A percentile compares a stretch with the other conserved stretches of the same genome.
phyloP scores from a whole-genome alignment of 2,888 invertebrate species.

The Nowickia ferox region DNA sequence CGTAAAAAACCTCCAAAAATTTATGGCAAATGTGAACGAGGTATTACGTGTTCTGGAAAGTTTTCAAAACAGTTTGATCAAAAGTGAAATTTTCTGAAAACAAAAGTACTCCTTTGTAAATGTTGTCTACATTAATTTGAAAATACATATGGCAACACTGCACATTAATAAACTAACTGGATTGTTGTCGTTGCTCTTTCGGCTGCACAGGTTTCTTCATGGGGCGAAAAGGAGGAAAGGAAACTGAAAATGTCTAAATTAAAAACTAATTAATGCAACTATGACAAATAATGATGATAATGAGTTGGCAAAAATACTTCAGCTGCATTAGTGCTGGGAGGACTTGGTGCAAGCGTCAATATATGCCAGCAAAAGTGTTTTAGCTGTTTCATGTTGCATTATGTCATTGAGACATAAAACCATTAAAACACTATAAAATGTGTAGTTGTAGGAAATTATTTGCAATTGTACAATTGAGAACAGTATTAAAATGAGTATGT shows the following conservation, averaged over 20 bases:
- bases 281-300: slow-evolving; percentile 63
- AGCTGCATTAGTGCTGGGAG: slow-evolving; percentile 31
- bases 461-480: slow-evolving; percentile 5
- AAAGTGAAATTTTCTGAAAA: too few relatives aligned
- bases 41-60: too few relatives aligned
- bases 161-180: neutral
- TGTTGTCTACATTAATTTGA: neutral
- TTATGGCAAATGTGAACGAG: too few relatives aligned
- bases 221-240: neutral
- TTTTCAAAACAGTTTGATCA: too few relatives aligned
- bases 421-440: slow-evolving; percentile 58
- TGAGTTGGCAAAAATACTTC: slow-evolving; percentile 35
- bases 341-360: neutral
- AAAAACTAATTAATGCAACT: slow-evolving; percentile 71
- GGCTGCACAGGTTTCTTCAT: slow-evolving; percentile 6
- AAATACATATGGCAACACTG: neutral
- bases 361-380: slow-evolving; percentile 17
- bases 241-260: slow-evolving; percentile 43
- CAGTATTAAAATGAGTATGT: neutral
- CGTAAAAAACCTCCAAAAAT: too few relatives aligned
- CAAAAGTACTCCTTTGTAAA: neutral
- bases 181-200: slow-evolving; percentile 21
- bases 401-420: slow-evolving; percentile 68
- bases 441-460: slow-evolving; percentile 41
- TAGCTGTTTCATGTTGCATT: slow-evolving; percentile 45